Percentiles rank a stretch among this genome's conserved stretches.
These are phyloP conservation scores for Crioceris asparagi DNA, from an alignment of 2,888 invertebrate species.

Conservation along the genomic window DNA sequence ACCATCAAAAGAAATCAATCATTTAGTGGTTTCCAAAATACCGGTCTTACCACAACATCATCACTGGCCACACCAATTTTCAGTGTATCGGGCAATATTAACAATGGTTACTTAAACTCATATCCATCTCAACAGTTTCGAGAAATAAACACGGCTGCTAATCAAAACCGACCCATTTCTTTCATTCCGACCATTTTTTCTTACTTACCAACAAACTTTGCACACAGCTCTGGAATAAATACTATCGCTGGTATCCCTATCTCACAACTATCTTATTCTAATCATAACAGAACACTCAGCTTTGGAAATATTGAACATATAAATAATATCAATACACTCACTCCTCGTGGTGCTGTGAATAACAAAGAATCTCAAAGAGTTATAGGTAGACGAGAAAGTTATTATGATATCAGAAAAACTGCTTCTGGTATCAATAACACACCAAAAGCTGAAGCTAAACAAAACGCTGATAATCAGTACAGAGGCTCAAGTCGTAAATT, in stretches of 20 bases:
- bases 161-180: neutral
- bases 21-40: constrained; percentile 33
- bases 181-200: constrained; percentile 21
- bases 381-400: constrained; percentile 27
- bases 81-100: constrained; percentile 13
- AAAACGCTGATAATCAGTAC: constrained; percentile 5
- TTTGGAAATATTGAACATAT: neutral
- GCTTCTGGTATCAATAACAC: constrained; percentile 29
- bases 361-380: constrained; percentile 18
- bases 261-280: no score
- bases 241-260: constrained; percentile 16
- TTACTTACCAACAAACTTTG: constrained; percentile 19
- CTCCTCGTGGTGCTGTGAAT: neutral
- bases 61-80: constrained; percentile 11
- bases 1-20: constrained; percentile 34
- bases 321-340: neutral
- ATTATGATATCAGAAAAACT: constrained; percentile 27
- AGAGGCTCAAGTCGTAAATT: constrained; percentile 12
- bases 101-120: constrained; percentile 15
- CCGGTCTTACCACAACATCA: constrained; percentile 7
- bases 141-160: no score
- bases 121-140: constrained; percentile 10
- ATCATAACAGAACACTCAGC: neutral
- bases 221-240: constrained; percentile 13
- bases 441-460: neutral